Conservation (phyloP, 2,797 vertebrate genomes). For the Ptychobarbus kaznakovi region DNA sequence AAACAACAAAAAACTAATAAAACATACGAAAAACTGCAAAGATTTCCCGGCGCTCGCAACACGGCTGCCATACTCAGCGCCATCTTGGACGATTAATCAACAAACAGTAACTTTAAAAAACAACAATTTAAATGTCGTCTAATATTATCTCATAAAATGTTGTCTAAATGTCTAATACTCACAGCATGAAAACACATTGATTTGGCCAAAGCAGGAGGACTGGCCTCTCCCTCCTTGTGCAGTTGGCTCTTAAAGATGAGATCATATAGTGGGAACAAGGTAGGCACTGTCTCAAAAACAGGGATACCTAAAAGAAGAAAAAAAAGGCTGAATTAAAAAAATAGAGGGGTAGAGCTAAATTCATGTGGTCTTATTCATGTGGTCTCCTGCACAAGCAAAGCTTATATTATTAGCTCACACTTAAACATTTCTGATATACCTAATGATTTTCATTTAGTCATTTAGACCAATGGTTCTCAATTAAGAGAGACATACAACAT, state of each 20-base stretch:
- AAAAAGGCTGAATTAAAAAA: not conserved
- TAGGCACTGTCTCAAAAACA: slow-evolving; percentile 86
- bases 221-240: slow-evolving; percentile 80
- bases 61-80: no score
- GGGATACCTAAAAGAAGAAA: slow-evolving; percentile 82
- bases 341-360: not conserved
- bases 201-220: slow-evolving; percentile 68
- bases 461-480: not conserved
- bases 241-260: slow-evolving; percentile 92
- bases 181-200: slow-evolving; percentile 96
- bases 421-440: not conserved
- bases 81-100: no score
- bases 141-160: not conserved
- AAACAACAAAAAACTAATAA: no score
- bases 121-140: not conserved
- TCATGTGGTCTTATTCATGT: not conserved
- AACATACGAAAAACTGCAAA: no score
- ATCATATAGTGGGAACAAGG: slow-evolving; percentile 88
- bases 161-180: slow-evolving; percentile 67
- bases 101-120: not conserved
- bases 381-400: not conserved
- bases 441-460: not conserved
- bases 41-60: no score
- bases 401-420: not conserved
- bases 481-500: no score